phyloP scores from a whole-genome alignment of 2,888 invertebrate species.

The Troides aeacus region DNA sequence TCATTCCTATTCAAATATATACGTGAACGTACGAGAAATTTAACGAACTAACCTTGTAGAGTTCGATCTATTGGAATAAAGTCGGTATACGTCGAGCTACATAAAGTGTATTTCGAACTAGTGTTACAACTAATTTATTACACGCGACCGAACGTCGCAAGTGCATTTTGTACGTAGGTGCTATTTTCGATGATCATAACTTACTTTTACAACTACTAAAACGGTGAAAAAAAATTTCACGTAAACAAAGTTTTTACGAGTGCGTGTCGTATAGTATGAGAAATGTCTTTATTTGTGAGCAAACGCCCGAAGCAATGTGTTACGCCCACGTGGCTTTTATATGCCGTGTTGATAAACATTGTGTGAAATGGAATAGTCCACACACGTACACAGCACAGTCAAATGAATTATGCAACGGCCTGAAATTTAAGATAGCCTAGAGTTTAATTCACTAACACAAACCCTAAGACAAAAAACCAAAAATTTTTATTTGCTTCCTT shows the following conservation, averaged over 20 bases:
- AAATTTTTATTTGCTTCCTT: neutral
- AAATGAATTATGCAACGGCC: constrained; percentile 17
- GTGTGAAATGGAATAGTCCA: constrained; percentile 21
- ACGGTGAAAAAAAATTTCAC: constrained; percentile 46
- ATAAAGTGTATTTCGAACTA: constrained; percentile 34
- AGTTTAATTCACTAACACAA: neutral
- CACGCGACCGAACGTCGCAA: constrained; percentile 23
- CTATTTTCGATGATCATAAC: constrained; percentile 47
- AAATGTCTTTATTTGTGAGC: constrained; percentile 65
- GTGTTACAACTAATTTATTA: constrained; percentile 38
- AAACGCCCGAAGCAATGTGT: constrained; percentile 51
- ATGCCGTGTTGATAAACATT: constrained; percentile 24
- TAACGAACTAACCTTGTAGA: constrained; percentile 2
- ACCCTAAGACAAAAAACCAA: neutral
- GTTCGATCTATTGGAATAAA: constrained; percentile 9
- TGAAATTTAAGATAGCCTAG: constrained; percentile 15
- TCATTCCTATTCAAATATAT: constrained; percentile 6
- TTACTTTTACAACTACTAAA: constrained; percentile 38
- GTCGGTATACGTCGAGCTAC: neutral
- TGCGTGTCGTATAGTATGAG: constrained; percentile 55
- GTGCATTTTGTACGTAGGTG: constrained; percentile 31
- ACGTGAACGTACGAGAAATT: neutral
- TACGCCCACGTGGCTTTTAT: constrained; percentile 52
- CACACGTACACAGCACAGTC: constrained; percentile 3
- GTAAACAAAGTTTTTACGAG: constrained; percentile 57